Base-by-base conservation (phyloP, 2,888 invertebrate genomes). In the Dendrolimus houi region DNA sequence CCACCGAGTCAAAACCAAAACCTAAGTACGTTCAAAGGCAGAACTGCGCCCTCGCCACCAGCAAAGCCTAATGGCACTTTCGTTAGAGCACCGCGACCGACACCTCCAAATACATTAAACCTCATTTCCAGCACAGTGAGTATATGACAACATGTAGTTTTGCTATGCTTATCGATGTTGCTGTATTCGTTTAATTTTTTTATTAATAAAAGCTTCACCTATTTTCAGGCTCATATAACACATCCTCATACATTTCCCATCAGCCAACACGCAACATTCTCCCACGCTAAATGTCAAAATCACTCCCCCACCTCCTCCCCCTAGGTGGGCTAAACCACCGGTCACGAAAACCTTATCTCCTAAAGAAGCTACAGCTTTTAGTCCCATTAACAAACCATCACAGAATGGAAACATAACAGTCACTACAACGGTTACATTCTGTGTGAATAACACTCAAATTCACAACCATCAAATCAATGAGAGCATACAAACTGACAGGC, bases 391-490 rank as follows among this genome's bases (percentile, higher is more conserved):
- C 75, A 88, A 84, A 67, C 70, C 81, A 60, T 82, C 91, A 59
- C 92, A 91, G 65, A 92, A 92, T 75, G 95, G 93, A 77, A 96
- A 96, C 78, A 95, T 96, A 77, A 95, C 94, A 54, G 95, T 96
- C 56, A 96, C 96, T 55, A 95, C 96, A n/a, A 96, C 95, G n/a
- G 95, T 96, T 55, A 96, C 96, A 14, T 95, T 96, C 79, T 95
- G 94, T 70, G 94, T 96, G 68, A 94, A 94, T 85, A 91, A 92
- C 73, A 85, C 87, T 59, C 87, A 89, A 77, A 82, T 87, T 69
- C 89, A 87, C 71, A 89, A 87, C 64, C 92, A 93, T 73, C 84
- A 91, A 82, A 85, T 87, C 79, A 84, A 88, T 73, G 84, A 90
- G 72, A 80, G 79, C 74, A 85, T 89, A 72, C 83, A 86, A 70